Base-by-base conservation (phyloP, 2,888 invertebrate species). In the Amphimallon solstitiale region DNA sequence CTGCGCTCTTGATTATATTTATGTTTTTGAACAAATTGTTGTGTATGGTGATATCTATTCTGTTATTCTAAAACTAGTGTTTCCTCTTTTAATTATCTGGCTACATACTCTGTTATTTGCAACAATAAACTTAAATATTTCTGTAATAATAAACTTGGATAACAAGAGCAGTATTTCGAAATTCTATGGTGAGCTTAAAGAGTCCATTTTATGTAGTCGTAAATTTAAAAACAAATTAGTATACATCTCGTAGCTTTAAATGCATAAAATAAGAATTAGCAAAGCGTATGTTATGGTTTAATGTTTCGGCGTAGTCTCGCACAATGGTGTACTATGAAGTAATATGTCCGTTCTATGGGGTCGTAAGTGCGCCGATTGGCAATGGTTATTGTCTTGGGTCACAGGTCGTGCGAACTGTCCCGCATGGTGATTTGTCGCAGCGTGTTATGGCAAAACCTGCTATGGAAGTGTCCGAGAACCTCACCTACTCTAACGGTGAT, bases 341-440 rank as follows among this genome's bases (percentile, higher is more conserved):
- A 75, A 76, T 74, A 73, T 72, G 75, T 73, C 75, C 73, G 69
- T 67, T 62, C 60, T 65, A 69, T 65, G 65, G 68, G 66, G 71
- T 72, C 70, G 77, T 78, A 80, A 81, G 80, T 80, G 78, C 77
- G 71, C 69, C 78, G 77, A 81, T 80, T 80, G 78, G 80, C 75
- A 77, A 79, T 78, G 79, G 79, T 80, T 80, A 80, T 80, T 80
- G 79, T 78, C 73, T 71, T 70, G 72, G 79, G 80, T 81, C 79
- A 78, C 67, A 77, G 80, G 81, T 81, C 81, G 80, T 81, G 81
- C 77, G 81, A 81, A 81, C 78, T 80, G 81, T 81, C 81, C 79
- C 76, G 80, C 73, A 70, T 73, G 72, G 78, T 81, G 80, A 81
- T 81, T 81, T 81, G 81, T 81, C 81, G 80, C 80, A 75, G 75